phyloP scores from a whole-genome alignment of 2,113 vertebrate species.

The Mormyrus lacerda region DNA sequence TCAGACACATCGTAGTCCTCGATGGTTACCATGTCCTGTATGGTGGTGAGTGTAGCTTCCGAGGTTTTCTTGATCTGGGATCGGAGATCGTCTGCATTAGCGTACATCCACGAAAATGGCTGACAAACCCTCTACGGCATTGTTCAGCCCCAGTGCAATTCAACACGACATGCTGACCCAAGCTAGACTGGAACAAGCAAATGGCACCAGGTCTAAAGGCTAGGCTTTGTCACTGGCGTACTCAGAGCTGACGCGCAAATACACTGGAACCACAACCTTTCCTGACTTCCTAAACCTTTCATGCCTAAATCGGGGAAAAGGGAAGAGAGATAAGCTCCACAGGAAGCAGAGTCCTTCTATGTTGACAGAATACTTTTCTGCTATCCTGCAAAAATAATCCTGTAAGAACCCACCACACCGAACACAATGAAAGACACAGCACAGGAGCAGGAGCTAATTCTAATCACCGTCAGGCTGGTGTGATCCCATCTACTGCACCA shows the following conservation, averaged over 20 bases:
- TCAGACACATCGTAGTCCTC: conserved; percentile 97
- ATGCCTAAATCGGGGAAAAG: neutral
- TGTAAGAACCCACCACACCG: neutral
- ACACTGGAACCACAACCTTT: neutral
- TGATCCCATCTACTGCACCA: neutral
- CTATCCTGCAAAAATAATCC: neutral
- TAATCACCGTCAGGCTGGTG: neutral
- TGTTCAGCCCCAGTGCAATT: neutral
- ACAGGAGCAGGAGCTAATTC: neutral
- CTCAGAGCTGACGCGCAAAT: neutral
- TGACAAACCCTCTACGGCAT: neutral
- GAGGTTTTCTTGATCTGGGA: conserved; percentile 92
- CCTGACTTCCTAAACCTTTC: neutral
- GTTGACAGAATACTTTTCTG: neutral
- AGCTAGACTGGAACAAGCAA: neutral
- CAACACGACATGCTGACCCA: neutral
- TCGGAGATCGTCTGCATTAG: neutral
- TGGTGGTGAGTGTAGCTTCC: conserved; percentile 91
- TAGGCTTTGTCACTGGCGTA: neutral
- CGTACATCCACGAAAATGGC: neutral
- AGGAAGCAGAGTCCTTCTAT: neutral
- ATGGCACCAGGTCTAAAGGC: neutral
- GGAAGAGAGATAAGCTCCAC: neutral
- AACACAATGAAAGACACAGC: neutral
- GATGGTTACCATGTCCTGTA: conserved; percentile 97